phyloP scores from a whole-genome alignment of 2,797 vertebrate species.

The Anas acuta region DNA sequence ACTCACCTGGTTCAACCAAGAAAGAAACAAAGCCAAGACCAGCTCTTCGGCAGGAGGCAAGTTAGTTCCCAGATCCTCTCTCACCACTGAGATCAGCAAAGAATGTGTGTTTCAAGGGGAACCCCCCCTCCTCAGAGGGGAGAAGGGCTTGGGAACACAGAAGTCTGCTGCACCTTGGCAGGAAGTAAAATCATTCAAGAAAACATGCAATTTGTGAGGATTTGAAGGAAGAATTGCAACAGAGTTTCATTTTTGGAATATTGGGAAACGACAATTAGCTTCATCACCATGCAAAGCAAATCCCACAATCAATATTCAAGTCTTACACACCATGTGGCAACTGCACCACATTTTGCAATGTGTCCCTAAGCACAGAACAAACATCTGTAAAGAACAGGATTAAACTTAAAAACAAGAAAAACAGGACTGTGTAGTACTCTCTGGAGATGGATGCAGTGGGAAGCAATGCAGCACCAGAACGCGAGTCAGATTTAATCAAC shows the following conservation, averaged over 20 bases:
- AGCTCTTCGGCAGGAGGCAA: neutral
- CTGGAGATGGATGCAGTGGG: neutral
- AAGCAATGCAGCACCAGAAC: neutral
- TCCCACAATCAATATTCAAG: neutral
- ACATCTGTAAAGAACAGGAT: neutral
- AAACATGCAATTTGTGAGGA: neutral
- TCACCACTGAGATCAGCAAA: neutral
- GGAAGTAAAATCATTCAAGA: neutral
- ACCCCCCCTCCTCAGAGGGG: neutral
- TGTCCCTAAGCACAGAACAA: constrained; percentile 50
- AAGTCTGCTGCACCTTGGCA: neutral
- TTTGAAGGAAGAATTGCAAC: neutral
- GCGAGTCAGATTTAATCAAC: neutral
- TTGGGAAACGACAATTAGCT: constrained; percentile 20
- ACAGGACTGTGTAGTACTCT: neutral
- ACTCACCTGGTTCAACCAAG: neutral
- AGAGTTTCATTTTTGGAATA: neutral
- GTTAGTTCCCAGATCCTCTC: neutral
- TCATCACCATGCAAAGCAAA: neutral
- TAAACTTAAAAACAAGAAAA: constrained; percentile 37
- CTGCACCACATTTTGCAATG: constrained; percentile 43
- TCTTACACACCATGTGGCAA: constrained; percentile 19
- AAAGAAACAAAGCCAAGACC: neutral
- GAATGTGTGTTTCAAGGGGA: neutral
- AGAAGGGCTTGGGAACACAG: neutral